Percentiles rank a stretch among this genome's conserved stretches.
Conservation (phyloP, 2,113 vertebrate species). For the Saiga tatarica region DNA sequence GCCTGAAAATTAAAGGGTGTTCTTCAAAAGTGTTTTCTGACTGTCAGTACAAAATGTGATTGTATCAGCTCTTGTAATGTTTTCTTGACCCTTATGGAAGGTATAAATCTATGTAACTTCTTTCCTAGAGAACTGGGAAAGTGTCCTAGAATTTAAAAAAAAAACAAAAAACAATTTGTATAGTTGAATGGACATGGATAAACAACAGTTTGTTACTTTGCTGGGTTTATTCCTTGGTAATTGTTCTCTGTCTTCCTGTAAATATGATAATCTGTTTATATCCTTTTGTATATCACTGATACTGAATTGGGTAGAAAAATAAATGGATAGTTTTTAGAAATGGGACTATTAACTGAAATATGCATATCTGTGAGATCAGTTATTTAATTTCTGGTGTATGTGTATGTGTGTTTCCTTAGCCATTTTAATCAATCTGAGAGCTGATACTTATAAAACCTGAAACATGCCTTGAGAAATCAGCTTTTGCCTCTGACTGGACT, state of each 20-base stretch:
- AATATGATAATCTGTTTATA: conserved; percentile 56
- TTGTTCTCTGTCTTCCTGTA: conserved; percentile 45
- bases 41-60: not conserved
- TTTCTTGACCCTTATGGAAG: not conserved
- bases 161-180: not conserved
- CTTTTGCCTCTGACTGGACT: not conserved
- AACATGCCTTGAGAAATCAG: conserved; percentile 7
- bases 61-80: not conserved
- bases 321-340: conserved; percentile 42
- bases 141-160: not conserved
- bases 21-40: conserved; percentile 6
- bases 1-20: not conserved
- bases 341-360: not conserved
- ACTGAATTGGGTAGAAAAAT: conserved; percentile 59
- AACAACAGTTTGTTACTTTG: not conserved
- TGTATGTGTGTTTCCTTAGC: not conserved
- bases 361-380: not conserved
- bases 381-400: conserved; percentile 7
- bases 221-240: not conserved
- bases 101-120: not conserved
- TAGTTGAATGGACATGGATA: not conserved
- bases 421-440: not conserved
- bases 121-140: not conserved
- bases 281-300: conserved; percentile 45
- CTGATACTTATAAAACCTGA: not conserved